phyloP scores from a whole-genome alignment of 2,888 invertebrate genomes.

The Sussaba pulchella region DNA sequence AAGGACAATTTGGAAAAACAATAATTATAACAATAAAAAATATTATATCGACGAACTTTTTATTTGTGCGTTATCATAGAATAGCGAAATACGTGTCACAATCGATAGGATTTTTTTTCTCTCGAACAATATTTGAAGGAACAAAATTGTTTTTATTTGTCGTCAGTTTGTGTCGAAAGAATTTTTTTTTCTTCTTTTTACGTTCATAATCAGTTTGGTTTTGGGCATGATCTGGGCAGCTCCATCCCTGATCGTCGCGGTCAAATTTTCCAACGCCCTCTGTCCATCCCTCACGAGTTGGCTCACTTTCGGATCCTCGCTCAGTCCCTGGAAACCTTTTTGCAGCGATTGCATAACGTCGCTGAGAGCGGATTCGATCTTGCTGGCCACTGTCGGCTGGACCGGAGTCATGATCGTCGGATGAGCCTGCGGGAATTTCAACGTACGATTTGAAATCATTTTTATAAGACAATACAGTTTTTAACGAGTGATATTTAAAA shows the following conservation, averaged over 20 bases:
- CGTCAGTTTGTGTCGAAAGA: background rate
- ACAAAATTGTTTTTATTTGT: background rate
- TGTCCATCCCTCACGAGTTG: conserved; percentile 69
- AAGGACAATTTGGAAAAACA: background rate
- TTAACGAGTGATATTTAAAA: too few species aligned
- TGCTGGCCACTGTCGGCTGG: conserved; percentile 8
- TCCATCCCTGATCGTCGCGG: conserved; percentile 69
- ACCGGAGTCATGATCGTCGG: too few species aligned
- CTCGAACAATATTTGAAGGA: too few species aligned
- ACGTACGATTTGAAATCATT: too few species aligned
- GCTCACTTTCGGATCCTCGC: conserved; percentile 70
- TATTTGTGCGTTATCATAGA: conserved; percentile 2
- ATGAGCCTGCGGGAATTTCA: too few species aligned
- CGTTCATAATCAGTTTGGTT: conserved; percentile 54
- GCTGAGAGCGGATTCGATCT: conserved; percentile 59
- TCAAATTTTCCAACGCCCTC: conserved; percentile 68
- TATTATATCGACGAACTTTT: background rate
- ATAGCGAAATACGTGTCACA: background rate
- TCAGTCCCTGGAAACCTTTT: conserved; percentile 67
- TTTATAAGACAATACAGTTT: too few species aligned
- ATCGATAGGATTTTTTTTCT: background rate
- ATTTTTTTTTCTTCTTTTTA: background rate
- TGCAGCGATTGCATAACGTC: conserved; percentile 63
- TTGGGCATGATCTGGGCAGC: conserved; percentile 73
- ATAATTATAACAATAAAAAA: background rate